Base-by-base conservation (phyloP, 2,113 vertebrate genomes). In the Neolamprologus hecqui region DNA sequence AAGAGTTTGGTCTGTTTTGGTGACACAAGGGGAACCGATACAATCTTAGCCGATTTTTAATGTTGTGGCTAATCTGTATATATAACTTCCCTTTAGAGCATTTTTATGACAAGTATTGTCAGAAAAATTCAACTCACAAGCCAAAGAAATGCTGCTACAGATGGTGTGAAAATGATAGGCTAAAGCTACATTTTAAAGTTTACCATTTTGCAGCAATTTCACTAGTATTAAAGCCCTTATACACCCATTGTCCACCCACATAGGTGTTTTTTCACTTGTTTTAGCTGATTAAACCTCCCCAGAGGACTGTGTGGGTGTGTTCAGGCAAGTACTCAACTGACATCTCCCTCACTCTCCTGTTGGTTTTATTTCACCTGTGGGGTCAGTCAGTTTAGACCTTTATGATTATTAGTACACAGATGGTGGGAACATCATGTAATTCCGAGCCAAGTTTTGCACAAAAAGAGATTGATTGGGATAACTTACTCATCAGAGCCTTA, bases 321-420 rank as follows among this genome's bases (percentile, higher is more conserved):
- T 53, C 73, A 88, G 86, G 85, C n/a, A 82, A 90, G 86, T 63
- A 82, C 87, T 91, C 85, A 79, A 55, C 88, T 91, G 89, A 91
- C 92, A 90, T 83, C 91, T 89, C 89, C 83, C 81, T 88, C 91
- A 60, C 84, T 86, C 83, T 89, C 49, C 82, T 73, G 68, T 87
- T 86, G 51, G 82, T 68, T 92, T 91, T 88, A 91, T 87, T 90
- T 88, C 90, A 90, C 90, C 87, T 92, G 92, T 81, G 35, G 88
- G 91, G 88, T 92, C 85, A 91, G 89, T 87, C 89, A 84, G 84
- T 93, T 93, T 93, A 90, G 88, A 92, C 92, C 81, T 88, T 83
- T 84, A 83, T 91, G 86, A 92, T 92, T 92, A 93, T 92, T 90
- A 89, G 79, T 87, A 85, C 88, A 87, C 40, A 12, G 83, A 92